These are phyloP conservation scores for Scolanthus callimorphus DNA, from an alignment of 92 coral and sea anemone genomes.

Conservation along the genomic window DNA sequence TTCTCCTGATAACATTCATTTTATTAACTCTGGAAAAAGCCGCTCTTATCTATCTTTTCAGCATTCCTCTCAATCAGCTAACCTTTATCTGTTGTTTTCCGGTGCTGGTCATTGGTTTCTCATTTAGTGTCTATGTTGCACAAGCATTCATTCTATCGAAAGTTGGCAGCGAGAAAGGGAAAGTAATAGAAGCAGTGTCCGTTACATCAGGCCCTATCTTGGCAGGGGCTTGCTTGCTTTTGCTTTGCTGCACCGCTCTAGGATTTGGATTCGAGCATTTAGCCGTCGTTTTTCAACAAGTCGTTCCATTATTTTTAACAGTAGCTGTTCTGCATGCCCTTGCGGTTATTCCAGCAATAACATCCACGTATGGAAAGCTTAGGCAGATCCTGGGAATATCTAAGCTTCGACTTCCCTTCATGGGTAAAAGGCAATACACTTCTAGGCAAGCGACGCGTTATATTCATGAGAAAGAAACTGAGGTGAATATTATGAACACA, in stretches of 20 bases:
- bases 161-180: conserved; percentile 9
- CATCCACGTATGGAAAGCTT: conserved; percentile 5
- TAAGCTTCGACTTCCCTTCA: background rate
- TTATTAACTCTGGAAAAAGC: conserved; percentile 25
- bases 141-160: conserved; percentile 33
- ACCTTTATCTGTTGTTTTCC: conserved; percentile 30
- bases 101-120: conserved; percentile 21
- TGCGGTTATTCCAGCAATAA: conserved; percentile 29
- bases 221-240: conserved; percentile 10
- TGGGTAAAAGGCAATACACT: background rate
- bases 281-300: conserved; percentile 24
- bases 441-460: conserved; percentile 5
- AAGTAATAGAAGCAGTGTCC: conserved; percentile 15
- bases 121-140: conserved; percentile 20
- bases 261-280: conserved; percentile 53
- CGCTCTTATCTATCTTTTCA: conserved; percentile 9
- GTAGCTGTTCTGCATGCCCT: conserved; percentile 49
- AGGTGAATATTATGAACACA: too few species aligned
- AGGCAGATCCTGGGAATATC: conserved; percentile 2
- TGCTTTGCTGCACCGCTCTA: conserved; percentile 49
- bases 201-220: conserved; percentile 31
- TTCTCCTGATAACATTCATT: conserved; percentile 22
- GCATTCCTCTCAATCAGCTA: conserved; percentile 37
- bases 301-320: conserved; percentile 40
- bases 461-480: background rate